Conservation (phyloP, 2,888 invertebrate genomes). For the Pristionchus mayeri region DNA sequence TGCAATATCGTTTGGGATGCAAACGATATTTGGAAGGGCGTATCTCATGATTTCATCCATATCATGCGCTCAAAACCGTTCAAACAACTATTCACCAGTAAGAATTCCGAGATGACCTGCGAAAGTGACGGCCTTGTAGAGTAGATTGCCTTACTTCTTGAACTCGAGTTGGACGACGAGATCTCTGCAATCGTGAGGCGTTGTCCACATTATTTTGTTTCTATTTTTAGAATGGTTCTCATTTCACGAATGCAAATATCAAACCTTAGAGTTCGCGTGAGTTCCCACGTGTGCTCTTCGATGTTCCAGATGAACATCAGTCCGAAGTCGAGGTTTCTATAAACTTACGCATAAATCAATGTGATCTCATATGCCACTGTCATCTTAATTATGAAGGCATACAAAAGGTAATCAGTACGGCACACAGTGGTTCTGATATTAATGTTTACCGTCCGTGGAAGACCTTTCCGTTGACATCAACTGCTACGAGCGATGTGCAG, state of each 20-base stretch:
- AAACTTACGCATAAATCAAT: background rate
- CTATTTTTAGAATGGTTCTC: background rate
- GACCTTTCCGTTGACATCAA: constrained; percentile 77
- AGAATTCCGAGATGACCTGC: constrained; percentile 80
- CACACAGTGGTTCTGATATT: background rate
- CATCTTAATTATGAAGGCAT: background rate
- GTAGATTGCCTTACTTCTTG: constrained; percentile 75
- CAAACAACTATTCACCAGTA: constrained; percentile 61
- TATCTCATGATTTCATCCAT: background rate
- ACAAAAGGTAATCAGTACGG: background rate
- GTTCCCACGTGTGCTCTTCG: constrained; percentile 52
- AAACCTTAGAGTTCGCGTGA: constrained; percentile 53
- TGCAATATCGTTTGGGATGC: too few species aligned
- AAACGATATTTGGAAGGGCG: too few species aligned
- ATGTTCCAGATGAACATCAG: constrained; percentile 55
- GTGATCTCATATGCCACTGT: background rate
- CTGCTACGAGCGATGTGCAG: constrained; percentile 80
- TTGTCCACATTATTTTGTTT: too few species aligned
- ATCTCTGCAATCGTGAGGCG: constrained; percentile 51
- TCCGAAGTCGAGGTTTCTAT: constrained; percentile 80
- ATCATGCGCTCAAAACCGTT: background rate
- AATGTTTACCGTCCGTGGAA: constrained; percentile 78
- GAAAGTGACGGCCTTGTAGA: constrained; percentile 79
- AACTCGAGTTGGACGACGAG: constrained; percentile 77
- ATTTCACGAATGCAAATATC: background rate